Base-by-base conservation (phyloP, 2,888 invertebrate species). In the Phalera bucephala region DNA sequence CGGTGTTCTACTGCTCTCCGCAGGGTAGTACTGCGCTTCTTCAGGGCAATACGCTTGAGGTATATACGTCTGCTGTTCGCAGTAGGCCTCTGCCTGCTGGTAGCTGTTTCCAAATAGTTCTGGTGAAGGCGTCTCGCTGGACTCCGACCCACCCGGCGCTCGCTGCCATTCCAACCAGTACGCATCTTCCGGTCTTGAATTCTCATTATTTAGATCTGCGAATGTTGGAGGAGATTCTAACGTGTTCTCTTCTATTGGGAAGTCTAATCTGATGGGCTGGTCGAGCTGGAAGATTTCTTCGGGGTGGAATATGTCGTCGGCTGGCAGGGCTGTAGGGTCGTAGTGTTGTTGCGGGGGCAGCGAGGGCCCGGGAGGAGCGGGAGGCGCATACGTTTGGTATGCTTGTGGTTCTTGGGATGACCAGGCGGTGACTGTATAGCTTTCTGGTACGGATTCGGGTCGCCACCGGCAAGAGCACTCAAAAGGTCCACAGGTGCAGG, bases 221-320 rank as follows among this genome's bases (percentile, higher is more conserved):
- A 95, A 86, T 0, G 94, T 94, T 0, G 94, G 92, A 0, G 94
- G 94, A 0, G 94, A 94, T 59, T 92, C 87, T 7, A 92, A 69
- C 0, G 90, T 72, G 39, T 75, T 84, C 31, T 83, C 83, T 50
- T 91, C 91, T 44, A 89, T 77, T 0, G 89, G 80, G 49, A 92
- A 93, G 59, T 94, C 93, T 0, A 93, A 80, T 54, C 93, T 84
- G 22, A 94, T 89, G 0, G 94, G 94, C 64, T 94, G 94, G 62
- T 94, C 94, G 40, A 94, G 76, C 69, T 94, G 94, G 76, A 95
- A 95, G 46, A 95, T 94, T 73, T 95, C 94, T 65, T 94, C 94
- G 0, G 95, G 94, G 64, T 94, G 94, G 69, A 94, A 94, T 14
- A 94, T 86, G 60, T 95, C 94, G 25, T 92, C 91, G 0, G 92